phyloP scores from a whole-genome alignment of 2,113 vertebrate genomes.

The Rousettus leschenaultii region DNA sequence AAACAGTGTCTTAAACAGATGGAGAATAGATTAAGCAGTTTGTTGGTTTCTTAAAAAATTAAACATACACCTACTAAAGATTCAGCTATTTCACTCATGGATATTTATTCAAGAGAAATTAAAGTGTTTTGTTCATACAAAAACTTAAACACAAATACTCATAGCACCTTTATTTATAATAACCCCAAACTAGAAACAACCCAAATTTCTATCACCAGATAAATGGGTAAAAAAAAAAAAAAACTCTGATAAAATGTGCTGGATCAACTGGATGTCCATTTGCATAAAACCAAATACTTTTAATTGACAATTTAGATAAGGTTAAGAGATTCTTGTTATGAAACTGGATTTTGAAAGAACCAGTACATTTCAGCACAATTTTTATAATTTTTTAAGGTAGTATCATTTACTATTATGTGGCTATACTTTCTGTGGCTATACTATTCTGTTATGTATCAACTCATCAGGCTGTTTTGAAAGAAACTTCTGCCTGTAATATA shows the following conservation, averaged over 20 bases:
- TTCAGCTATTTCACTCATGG: neutral
- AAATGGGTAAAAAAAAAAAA: neutral
- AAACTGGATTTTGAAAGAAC: neutral
- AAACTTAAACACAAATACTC: neutral
- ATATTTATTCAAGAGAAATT: neutral
- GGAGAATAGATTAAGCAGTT: neutral
- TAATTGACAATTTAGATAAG: neutral
- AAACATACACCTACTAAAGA: neutral
- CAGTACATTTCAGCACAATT: neutral
- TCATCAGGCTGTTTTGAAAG: neutral
- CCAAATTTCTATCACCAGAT: neutral
- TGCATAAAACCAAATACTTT: neutral
- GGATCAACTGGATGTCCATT: neutral
- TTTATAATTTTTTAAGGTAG: neutral
- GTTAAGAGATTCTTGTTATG: neutral
- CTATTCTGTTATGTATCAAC: neutral
- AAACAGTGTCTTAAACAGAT: neutral
- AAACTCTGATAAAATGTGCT: neutral
- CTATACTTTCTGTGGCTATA: neutral
- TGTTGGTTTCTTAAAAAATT: neutral
- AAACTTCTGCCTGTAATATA: neutral
- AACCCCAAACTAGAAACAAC: neutral
- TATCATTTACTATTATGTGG: neutral
- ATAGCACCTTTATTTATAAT: neutral
- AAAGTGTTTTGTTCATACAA: neutral